phyloP scores from a whole-genome alignment of 1,140 invertebrate species.

The Cydia fagiglandana region DNA sequence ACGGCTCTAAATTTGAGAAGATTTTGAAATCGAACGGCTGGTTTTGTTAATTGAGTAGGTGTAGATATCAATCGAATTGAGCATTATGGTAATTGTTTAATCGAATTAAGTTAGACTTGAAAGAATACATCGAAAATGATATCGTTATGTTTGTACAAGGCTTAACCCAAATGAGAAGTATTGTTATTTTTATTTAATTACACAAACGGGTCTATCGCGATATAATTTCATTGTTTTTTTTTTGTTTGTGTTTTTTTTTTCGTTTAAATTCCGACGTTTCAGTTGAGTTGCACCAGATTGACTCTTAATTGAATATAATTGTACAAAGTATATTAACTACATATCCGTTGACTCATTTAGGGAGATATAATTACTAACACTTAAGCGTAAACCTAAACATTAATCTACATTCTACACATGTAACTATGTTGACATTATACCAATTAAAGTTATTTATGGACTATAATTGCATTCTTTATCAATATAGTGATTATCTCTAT shows the following conservation, averaged over 20 bases:
- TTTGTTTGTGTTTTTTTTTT: no score
- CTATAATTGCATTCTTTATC: slow-evolving; percentile 8
- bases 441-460: slow-evolving; percentile 5
- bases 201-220: no score
- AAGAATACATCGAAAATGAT: no score
- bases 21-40: neutral
- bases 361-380: neutral
- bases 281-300: no score
- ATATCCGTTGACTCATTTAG: neutral
- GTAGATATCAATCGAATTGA: neutral
- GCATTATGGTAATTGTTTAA: neutral
- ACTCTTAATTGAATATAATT: neutral
- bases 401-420: slow-evolving; percentile 6
- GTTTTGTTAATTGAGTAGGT: neutral
- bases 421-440: neutral
- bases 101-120: no score
- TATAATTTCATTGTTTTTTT: no score
- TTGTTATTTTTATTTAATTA: neutral
- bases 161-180: no score
- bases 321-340: neutral
- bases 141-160: no score
- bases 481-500: neutral
- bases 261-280: no score
- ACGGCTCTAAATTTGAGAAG: neutral
- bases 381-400: neutral